A percentile compares a stretch with the other conserved stretches of the same genome.
These are phyloP conservation scores for Caenorhabditis imperialis DNA, from an alignment of 2,888 invertebrate genomes.

Conservation along the genomic window DNA sequence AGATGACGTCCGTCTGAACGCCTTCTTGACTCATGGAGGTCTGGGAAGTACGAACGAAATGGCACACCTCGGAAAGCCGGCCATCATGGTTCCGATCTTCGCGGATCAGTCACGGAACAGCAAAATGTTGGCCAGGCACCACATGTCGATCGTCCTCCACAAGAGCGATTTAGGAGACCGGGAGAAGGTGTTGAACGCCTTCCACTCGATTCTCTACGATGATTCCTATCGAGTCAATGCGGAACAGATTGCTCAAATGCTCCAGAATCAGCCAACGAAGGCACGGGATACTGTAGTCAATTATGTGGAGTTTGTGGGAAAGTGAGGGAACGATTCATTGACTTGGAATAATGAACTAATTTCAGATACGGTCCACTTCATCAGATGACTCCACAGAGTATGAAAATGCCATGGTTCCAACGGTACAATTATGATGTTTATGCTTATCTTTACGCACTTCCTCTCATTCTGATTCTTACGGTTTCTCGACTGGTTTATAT, in stretches of 20 bases:
- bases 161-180: slow-evolving; percentile 40
- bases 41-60: slow-evolving; percentile 44
- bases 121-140: slow-evolving; percentile 47
- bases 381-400: slow-evolving; percentile 35
- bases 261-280: slow-evolving; percentile 26
- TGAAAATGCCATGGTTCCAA: slow-evolving; percentile 23
- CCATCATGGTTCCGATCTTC: slow-evolving; percentile 52
- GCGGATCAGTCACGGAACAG: slow-evolving; percentile 55
- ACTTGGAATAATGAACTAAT: not conserved
- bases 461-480: no score
- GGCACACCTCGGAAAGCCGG: slow-evolving; percentile 27
- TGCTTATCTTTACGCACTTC: not conserved
- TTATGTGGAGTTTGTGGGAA: slow-evolving; percentile 41
- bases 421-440: slow-evolving; percentile 20
- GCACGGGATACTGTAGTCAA: slow-evolving; percentile 32
- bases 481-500: no score
- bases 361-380: slow-evolving; percentile 38
- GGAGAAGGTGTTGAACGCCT: slow-evolving; percentile 15
- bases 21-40: slow-evolving; percentile 46
- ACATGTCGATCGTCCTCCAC: slow-evolving; percentile 27
- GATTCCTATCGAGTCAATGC: slow-evolving; percentile 17
- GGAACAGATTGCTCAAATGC: slow-evolving; percentile 13
- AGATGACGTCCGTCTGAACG: slow-evolving; percentile 34
- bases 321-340: not conserved
- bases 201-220: slow-evolving; percentile 24